These are phyloP conservation scores for Brachypalpus laphriformis DNA, from an alignment of 2,888 invertebrate species.

Conservation along the genomic window DNA sequence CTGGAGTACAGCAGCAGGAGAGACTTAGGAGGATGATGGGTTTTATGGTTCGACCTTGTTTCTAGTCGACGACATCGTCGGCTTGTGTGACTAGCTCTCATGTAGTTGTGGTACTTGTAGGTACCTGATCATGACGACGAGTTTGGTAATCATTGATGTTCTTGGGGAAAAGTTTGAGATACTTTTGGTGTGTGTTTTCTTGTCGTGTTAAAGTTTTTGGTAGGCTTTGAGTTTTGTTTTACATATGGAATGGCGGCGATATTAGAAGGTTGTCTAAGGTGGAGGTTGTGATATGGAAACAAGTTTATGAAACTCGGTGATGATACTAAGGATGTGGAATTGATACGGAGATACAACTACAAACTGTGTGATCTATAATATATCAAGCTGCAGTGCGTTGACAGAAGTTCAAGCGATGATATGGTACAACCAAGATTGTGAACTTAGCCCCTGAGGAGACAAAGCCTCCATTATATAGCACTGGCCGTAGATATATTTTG, in stretches of 20 bases:
- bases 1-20: background rate
- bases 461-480: too few relatives aligned
- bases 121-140: slow-evolving; percentile 54
- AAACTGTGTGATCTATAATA: too few relatives aligned
- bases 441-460: too few relatives aligned
- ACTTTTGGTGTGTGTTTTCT: slow-evolving; percentile 14
- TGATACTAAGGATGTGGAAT: too few relatives aligned
- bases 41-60: slow-evolving; percentile 44
- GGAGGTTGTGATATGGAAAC: too few relatives aligned
- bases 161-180: background rate
- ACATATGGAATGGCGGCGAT: background rate
- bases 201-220: slow-evolving; percentile 28
- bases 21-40: slow-evolving; percentile 11
- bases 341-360: too few relatives aligned
- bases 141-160: slow-evolving; percentile 58
- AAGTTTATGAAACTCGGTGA: too few relatives aligned
- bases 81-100: background rate
- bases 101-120: background rate
- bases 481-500: too few relatives aligned
- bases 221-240: background rate
- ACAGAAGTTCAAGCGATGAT: too few relatives aligned
- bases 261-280: background rate
- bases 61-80: slow-evolving; percentile 1
- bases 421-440: too few relatives aligned
- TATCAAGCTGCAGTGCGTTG: too few relatives aligned